Evolutionary conservation across 2,888 invertebrate genomes (phyloP), one percentile per base, ranked within the genome.

Genomic region (Eulithis testata): DNA sequence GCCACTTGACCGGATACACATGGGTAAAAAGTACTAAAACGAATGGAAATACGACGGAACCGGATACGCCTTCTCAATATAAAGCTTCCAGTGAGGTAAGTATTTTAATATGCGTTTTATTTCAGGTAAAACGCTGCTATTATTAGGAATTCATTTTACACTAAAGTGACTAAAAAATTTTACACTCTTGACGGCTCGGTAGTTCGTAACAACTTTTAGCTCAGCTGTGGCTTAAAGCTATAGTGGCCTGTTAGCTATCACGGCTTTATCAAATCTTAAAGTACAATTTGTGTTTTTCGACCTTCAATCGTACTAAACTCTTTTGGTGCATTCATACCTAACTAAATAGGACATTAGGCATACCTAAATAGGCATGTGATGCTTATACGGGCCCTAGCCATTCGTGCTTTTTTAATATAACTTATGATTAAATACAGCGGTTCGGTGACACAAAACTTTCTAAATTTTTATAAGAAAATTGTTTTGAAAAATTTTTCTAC

Each of bases 371-470:
- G 81, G 91, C 91, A 91, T 91, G 79, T 84, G 81, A 91, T 91
- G 91, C 91, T 91, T 87, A 71, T 63, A 59, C 61, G 63, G 59
- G 70, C 77, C 76, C 85, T 76, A 75, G 88, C 90, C 89, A 86
- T 86, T 86, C 80, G 91, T 91, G 91, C 91, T 91, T 90, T 88
- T 88, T 81, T 49, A 83, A 85, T 61, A 55, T 66, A 66, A 81
- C 77, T 80, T 77, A 47, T 66, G 75, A 76, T 77, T 76, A 76
- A 73, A 65, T 73, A 73, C 76, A 79, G 76, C 69, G 63, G 62
- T 67, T 75, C 73, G 70, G 66, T 77, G 59, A 53, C 64, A 60
- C 72, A 70, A 74, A 76, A 37, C 37, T 37, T 37, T 66, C 72
- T 76, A 60, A 77, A 50, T 44, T 44, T 44, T 37, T 37, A 37